These are phyloP conservation scores for Ctenomys sociabilis DNA, from an alignment of 2,113 vertebrate genomes.

Conservation along the genomic window DNA sequence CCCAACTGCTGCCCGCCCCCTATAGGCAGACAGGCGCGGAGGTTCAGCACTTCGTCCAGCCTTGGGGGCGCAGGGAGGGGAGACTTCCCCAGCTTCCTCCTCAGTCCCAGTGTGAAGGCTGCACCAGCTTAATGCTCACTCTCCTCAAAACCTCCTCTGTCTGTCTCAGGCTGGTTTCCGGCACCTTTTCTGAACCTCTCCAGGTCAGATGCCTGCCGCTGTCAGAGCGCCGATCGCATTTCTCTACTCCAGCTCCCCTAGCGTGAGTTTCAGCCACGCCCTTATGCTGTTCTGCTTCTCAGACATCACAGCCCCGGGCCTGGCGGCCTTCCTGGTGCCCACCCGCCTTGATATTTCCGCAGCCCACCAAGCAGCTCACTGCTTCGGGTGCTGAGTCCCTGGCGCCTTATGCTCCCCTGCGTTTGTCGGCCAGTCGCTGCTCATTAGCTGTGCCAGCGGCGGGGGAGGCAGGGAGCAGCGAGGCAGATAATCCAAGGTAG, in stretches of 20 bases:
- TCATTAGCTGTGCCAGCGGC: constrained; percentile 59
- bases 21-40: not conserved
- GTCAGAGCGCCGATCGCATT: not conserved
- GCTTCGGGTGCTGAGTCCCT: not conserved
- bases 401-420: not conserved
- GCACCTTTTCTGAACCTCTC: not conserved
- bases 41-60: not conserved
- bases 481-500: constrained; percentile 80
- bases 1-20: not conserved
- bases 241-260: not conserved
- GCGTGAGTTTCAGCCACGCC: not conserved
- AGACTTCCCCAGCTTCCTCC: not conserved
- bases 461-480: constrained; percentile 71
- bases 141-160: not conserved
- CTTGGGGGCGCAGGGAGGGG: not conserved
- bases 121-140: not conserved
- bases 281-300: not conserved
- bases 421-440: not conserved
- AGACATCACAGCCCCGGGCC: not conserved
- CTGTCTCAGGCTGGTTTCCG: not conserved
- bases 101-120: not conserved
- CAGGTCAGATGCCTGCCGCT: not conserved
- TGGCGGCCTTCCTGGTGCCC: not conserved
- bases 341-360: not conserved
- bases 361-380: not conserved